phyloP scores from a whole-genome alignment of 2,888 invertebrate species.

The Rugalucina vietnamica region DNA sequence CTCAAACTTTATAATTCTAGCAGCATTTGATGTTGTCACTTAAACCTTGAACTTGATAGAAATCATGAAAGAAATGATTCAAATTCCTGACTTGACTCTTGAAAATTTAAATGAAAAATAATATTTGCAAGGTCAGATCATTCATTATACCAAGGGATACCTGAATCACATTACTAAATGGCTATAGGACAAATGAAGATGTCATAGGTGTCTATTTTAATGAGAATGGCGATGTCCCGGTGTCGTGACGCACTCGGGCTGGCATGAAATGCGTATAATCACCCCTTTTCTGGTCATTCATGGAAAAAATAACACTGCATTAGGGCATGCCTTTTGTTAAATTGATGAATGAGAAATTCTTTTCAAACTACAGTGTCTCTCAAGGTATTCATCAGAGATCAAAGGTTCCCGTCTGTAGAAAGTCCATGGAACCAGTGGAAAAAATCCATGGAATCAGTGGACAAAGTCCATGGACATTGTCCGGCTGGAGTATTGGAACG shows the following conservation, averaged over 20 bases:
- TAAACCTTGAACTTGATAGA: not conserved
- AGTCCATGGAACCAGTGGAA: no score
- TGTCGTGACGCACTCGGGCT: not conserved
- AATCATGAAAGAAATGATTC: not conserved
- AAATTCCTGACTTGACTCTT: not conserved
- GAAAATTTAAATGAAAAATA: not conserved
- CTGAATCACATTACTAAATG: not conserved
- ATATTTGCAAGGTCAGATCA: not conserved
- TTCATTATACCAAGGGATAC: not conserved
- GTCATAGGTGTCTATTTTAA: not conserved
- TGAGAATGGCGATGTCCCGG: not conserved
- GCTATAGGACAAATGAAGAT: not conserved
- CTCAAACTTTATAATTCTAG: no score
- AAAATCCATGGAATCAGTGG: no score
- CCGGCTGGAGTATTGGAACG: no score
- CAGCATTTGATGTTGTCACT: no score
- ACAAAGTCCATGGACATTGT: no score
- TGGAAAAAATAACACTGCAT: not conserved
- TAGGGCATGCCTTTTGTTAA: not conserved
- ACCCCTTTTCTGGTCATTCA: not conserved
- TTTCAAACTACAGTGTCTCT: not conserved
- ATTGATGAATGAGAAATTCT: not conserved
- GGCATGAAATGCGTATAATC: not conserved
- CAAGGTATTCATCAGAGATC: not conserved
- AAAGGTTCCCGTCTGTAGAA: no score